Conservation (phyloP, 1,140 invertebrate species). For the Calephelis virginiensis region DNA sequence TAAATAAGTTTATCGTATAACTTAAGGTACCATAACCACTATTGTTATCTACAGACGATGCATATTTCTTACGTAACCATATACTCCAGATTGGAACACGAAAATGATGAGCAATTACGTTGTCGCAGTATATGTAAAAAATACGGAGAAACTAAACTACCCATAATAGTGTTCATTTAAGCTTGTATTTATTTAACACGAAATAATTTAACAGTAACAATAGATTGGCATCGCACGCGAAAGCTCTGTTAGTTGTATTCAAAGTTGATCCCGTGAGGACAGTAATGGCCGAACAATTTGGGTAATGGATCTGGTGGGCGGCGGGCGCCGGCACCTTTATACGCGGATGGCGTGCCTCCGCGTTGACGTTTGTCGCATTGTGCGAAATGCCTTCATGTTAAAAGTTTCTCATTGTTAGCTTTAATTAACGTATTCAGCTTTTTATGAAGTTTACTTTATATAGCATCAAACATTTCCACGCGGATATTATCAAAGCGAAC, state of each 20-base stretch:
- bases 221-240: slow-evolving; percentile 51
- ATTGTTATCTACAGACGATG: too few species aligned
- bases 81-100: too few species aligned
- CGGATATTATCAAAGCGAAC: too few species aligned
- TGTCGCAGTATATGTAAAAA: too few species aligned
- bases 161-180: too few species aligned
- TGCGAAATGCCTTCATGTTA: slow-evolving; percentile 30
- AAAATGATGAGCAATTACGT: too few species aligned
- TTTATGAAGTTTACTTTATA: background rate
- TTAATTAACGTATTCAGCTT: background rate
- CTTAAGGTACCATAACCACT: too few species aligned
- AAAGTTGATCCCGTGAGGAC: slow-evolving; percentile 20
- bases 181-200: too few species aligned
- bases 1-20: too few species aligned
- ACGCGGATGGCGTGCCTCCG: slow-evolving; percentile 52
- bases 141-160: too few species aligned
- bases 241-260: slow-evolving; percentile 52
- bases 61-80: too few species aligned
- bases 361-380: slow-evolving; percentile 45
- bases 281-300: slow-evolving; percentile 57
- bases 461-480: too few species aligned
- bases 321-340: slow-evolving; percentile 43
- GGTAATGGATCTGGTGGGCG: slow-evolving; percentile 66
- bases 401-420: background rate
- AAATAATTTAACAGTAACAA: slow-evolving; percentile 24